These are phyloP conservation scores for Helogale parvula DNA, from an alignment of 2,113 vertebrate species.

Conservation along the genomic window DNA sequence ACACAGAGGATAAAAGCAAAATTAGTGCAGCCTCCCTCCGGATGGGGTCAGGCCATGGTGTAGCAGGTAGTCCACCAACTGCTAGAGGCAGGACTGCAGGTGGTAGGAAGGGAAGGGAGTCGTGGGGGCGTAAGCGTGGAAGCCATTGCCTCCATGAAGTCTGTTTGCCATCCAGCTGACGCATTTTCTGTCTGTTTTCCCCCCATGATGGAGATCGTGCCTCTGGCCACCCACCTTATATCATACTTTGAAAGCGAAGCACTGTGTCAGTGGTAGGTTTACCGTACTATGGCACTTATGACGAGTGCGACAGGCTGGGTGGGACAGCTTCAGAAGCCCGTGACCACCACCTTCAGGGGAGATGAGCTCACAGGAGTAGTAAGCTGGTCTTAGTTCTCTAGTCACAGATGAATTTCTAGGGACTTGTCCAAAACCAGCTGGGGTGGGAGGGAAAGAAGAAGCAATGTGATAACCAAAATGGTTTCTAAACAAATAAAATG, in stretches of 20 bases:
- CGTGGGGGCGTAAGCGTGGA: not conserved
- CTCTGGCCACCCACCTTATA: conserved; percentile 50
- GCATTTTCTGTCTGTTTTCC: not conserved
- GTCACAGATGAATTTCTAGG: conserved; percentile 46
- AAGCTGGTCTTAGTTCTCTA: conserved; percentile 35
- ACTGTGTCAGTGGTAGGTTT: conserved; percentile 11
- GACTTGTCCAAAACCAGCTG: conserved; percentile 59
- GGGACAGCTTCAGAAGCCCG: not conserved
- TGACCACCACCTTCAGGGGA: conserved; percentile 9
- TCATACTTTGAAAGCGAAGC: conserved; percentile 56
- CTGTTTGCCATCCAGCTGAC: not conserved
- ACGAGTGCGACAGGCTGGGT: conserved; percentile 46
- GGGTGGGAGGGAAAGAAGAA: conserved; percentile 75
- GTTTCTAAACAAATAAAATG: conserved; percentile 82
- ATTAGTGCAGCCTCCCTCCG: not conserved
- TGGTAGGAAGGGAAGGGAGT: not conserved
- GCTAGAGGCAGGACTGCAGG: not conserved
- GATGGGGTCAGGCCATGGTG: not conserved
- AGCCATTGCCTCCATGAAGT: not conserved
- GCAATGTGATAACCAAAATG: conserved; percentile 78
- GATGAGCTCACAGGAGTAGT: not conserved
- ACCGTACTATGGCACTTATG: not conserved
- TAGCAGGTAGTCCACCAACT: not conserved
- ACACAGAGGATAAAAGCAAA: not conserved
- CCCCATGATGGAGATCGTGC: not conserved